These are phyloP conservation scores for Rhizoglyphus robini DNA, from an alignment of 1,140 invertebrate genomes.

Conservation along the genomic window DNA sequence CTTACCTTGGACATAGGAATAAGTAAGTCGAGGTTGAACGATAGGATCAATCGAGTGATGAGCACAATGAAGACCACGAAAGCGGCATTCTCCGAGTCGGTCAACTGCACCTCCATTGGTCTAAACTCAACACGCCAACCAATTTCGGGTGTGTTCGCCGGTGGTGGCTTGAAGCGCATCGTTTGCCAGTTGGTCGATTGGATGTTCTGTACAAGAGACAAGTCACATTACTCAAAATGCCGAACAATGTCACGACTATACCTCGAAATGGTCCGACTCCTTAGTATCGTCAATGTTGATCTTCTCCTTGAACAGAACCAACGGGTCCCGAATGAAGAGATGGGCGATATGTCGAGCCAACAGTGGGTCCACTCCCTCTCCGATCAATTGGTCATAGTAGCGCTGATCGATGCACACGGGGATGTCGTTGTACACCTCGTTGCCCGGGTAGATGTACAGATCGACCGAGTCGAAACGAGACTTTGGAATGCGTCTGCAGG, in stretches of 20 bases:
- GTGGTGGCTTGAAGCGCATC: slow-evolving; percentile 96
- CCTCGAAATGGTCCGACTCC: slow-evolving; percentile 98
- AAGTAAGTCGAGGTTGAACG: slow-evolving; percentile 87
- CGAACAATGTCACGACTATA: slow-evolving; percentile 33
- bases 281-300: slow-evolving; percentile 81
- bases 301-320: slow-evolving; percentile 90
- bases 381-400: slow-evolving; percentile 62
- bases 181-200: slow-evolving; percentile 99
- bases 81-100: slow-evolving; percentile 98
- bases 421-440: slow-evolving; percentile 82
- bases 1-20: slow-evolving; percentile 90
- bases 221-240: neutral
- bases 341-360: slow-evolving; percentile 85
- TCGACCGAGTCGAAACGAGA: slow-evolving; percentile 96
- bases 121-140: slow-evolving; percentile 99
- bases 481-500: slow-evolving; percentile 60
- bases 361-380: slow-evolving; percentile 72
- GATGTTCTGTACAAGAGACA: slow-evolving; percentile 58
- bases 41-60: slow-evolving; percentile 87
- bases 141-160: slow-evolving; percentile 76
- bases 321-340: slow-evolving; percentile 93
- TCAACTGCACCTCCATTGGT: slow-evolving; percentile 94
- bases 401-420: slow-evolving; percentile 68
- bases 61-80: slow-evolving; percentile 97
- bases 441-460: slow-evolving; percentile 78